These are phyloP conservation scores for Emydoidea blandingii DNA, from an alignment of 2,797 vertebrate species.

Conservation along the genomic window DNA sequence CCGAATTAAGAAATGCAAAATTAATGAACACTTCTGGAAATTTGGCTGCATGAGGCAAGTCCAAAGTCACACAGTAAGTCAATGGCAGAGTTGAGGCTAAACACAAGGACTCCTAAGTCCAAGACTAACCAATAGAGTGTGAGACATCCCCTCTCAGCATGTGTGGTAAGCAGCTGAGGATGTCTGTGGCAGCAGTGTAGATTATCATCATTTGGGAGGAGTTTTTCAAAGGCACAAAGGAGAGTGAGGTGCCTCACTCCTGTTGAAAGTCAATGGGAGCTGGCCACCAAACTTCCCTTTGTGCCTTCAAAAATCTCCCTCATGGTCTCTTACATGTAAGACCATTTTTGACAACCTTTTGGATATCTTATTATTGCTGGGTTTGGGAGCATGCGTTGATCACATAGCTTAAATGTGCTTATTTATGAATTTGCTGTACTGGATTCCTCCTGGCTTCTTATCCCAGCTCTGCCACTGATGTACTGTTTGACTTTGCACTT, in stretches of 20 bases:
- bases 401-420: conserved; percentile 21
- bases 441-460: conserved; percentile 18
- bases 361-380: conserved; percentile 27
- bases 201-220: neutral
- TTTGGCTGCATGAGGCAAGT: neutral
- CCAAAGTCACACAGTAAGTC: neutral
- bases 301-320: conserved; percentile 13
- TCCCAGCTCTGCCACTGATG: conserved; percentile 6
- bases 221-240: neutral
- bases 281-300: neutral
- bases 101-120: neutral
- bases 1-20: neutral
- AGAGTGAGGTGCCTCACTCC: too few species aligned
- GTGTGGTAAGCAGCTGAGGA: neutral
- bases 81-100: too few species aligned
- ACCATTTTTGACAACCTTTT: neutral
- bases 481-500: conserved; percentile 12
- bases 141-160: neutral
- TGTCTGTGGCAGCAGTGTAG: neutral
- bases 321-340: conserved; percentile 1
- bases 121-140: neutral
- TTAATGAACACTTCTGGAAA: neutral
- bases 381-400: conserved; percentile 37
- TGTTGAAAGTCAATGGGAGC: neutral
- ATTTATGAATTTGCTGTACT: conserved; percentile 6